Conservation (phyloP, 1,140 invertebrate species). For the Medauroidea extradentata region DNA sequence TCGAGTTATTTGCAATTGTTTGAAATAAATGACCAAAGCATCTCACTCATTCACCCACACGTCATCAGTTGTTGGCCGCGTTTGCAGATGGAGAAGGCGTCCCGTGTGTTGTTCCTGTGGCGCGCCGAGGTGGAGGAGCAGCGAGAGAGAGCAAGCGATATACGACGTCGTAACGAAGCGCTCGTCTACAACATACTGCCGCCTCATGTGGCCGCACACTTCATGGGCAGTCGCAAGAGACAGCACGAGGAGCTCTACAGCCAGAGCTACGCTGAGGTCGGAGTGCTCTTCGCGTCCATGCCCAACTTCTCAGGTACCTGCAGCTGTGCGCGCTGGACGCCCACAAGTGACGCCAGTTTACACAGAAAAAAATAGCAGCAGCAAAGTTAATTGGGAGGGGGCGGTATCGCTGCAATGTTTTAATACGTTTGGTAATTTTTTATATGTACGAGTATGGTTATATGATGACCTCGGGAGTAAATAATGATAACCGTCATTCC, state of each 20-base stretch:
- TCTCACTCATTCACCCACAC: too few species aligned
- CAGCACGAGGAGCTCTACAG: conserved; percentile 89
- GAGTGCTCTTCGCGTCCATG: conserved; percentile 92
- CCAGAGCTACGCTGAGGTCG: conserved; percentile 88
- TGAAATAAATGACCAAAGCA: too few species aligned
- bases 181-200: conserved; percentile 84
- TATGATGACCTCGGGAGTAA: too few species aligned
- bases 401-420: too few species aligned
- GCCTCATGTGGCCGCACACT: conserved; percentile 86
- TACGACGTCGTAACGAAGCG: conserved; percentile 83
- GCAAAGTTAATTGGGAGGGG: too few species aligned
- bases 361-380: too few species aligned
- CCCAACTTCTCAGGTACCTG: conserved; percentile 85
- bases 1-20: too few species aligned
- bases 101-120: conserved; percentile 72
- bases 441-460: too few species aligned
- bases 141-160: conserved; percentile 76
- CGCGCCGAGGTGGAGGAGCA: conserved; percentile 70
- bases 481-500: too few species aligned
- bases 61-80: neutral
- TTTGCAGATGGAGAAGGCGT: conserved; percentile 68
- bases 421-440: too few species aligned
- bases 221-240: conserved; percentile 71
- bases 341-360: too few species aligned
- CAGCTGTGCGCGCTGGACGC: too few species aligned